Percentiles rank a stretch among this genome's conserved stretches.
Evolutionary conservation across 1,140 invertebrate genomes (phyloP).

Genomic region (Calosoma granatense): DNA sequence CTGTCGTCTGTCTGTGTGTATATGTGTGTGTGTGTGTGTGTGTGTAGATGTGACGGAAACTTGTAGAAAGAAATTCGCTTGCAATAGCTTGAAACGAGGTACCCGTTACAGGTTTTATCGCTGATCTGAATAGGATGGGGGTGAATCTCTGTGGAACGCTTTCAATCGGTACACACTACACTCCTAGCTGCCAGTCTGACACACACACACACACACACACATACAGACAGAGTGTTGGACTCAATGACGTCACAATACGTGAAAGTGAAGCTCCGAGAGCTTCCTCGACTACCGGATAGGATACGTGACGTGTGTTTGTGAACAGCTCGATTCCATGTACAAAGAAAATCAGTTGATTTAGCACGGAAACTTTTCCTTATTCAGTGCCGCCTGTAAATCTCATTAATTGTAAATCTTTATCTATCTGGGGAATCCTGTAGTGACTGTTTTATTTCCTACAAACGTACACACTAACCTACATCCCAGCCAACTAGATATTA

Average conservation of each 20-base stretch:
- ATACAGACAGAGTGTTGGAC: no score
- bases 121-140: background rate
- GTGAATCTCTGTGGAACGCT: background rate
- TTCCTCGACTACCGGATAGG: background rate
- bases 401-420: background rate
- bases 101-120: constrained; percentile 2
- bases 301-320: background rate
- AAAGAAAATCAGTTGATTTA: constrained; percentile 4
- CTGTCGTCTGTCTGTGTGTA: no score
- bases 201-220: no score
- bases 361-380: background rate
- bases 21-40: background rate
- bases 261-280: background rate
- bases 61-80: background rate
- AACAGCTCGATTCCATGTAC: background rate
- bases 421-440: background rate
- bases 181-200: no score
- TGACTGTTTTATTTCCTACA: background rate
- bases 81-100: background rate
- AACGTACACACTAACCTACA: background rate
- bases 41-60: background rate
- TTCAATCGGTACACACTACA: constrained; percentile 1
- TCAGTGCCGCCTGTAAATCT: background rate
- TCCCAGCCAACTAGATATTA: no score
- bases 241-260: no score